A percentile compares a stretch with the other conserved stretches of the same genome.
These are phyloP conservation scores for Drosophila putrida DNA, from an alignment of 2,888 invertebrate genomes.

Conservation along the genomic window DNA sequence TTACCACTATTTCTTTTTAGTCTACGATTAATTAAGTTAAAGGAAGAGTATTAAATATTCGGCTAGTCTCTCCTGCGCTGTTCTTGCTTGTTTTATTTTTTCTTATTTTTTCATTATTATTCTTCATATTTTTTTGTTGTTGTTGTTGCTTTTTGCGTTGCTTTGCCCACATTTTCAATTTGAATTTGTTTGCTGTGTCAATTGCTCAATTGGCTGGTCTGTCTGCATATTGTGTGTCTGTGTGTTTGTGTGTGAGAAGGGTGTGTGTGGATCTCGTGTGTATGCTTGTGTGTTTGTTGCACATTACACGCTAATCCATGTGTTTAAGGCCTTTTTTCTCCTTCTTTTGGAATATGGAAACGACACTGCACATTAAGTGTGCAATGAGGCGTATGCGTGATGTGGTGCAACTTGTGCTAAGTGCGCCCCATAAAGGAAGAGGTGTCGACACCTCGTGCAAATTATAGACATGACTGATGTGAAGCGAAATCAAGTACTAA, in stretches of 20 bases:
- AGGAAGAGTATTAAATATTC: slow-evolving; percentile 4
- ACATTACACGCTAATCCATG: slow-evolving; percentile 77
- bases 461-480: slow-evolving; percentile 17
- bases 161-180: slow-evolving; percentile 81
- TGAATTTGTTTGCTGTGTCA: slow-evolving; percentile 81
- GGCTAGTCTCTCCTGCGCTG: neutral
- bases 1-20: too few species aligned
- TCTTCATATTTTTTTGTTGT: slow-evolving; percentile 6
- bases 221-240: slow-evolving; percentile 44
- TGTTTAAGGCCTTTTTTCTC: slow-evolving; percentile 66
- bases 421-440: slow-evolving; percentile 26
- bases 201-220: slow-evolving; percentile 78
- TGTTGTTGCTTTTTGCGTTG: slow-evolving; percentile 46
- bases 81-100: slow-evolving; percentile 10
- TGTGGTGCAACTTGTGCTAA: slow-evolving; percentile 37
- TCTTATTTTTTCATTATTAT: slow-evolving; percentile 17
- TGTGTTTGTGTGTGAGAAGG: slow-evolving; percentile 15
- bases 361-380: slow-evolving; percentile 53
- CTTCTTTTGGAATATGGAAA: slow-evolving; percentile 47
- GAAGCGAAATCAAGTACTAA: neutral
- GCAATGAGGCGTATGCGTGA: slow-evolving; percentile 68
- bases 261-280: slow-evolving; percentile 20
- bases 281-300: slow-evolving; percentile 45
- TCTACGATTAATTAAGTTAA: too few species aligned
- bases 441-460: slow-evolving; percentile 25